These are phyloP conservation scores for Andrena marginata DNA, from an alignment of 2,888 invertebrate species.

Conservation along the genomic window DNA sequence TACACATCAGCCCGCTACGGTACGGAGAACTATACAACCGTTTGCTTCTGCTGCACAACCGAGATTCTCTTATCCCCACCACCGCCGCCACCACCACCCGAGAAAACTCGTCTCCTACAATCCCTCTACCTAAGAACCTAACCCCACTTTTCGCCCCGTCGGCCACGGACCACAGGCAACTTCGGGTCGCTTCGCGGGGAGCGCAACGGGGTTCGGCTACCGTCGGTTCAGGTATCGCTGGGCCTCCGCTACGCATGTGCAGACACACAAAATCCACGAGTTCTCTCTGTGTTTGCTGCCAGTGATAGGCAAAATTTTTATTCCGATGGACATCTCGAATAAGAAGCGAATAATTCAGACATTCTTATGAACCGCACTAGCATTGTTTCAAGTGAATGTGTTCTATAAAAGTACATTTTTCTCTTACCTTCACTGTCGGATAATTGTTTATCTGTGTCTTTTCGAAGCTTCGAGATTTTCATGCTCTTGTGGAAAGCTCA, in stretches of 20 bases:
- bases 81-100: not conserved
- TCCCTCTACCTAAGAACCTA: conserved; percentile 34
- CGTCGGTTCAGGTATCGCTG: conserved; percentile 40
- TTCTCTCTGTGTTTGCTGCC: not conserved
- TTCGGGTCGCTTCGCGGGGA: conserved; percentile 34
- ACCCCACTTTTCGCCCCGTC: conserved; percentile 60
- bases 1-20: conserved; percentile 45
- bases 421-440: too few species aligned
- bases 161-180: conserved; percentile 46
- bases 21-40: conserved; percentile 52
- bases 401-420: too few species aligned
- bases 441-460: too few species aligned
- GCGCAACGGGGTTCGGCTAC: conserved; percentile 58
- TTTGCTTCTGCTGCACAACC: conserved; percentile 57
- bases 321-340: not conserved
- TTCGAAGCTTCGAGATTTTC: too few species aligned
- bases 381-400: too few species aligned
- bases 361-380: too few species aligned
- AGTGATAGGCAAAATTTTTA: not conserved
- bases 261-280: not conserved
- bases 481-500: too few species aligned
- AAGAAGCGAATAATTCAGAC: not conserved
- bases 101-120: conserved; percentile 39
- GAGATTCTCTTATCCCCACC: conserved; percentile 64
- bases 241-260: conserved; percentile 50